phyloP scores from a whole-genome alignment of 2,113 vertebrate species.

The Heptranchias perlo region DNA sequence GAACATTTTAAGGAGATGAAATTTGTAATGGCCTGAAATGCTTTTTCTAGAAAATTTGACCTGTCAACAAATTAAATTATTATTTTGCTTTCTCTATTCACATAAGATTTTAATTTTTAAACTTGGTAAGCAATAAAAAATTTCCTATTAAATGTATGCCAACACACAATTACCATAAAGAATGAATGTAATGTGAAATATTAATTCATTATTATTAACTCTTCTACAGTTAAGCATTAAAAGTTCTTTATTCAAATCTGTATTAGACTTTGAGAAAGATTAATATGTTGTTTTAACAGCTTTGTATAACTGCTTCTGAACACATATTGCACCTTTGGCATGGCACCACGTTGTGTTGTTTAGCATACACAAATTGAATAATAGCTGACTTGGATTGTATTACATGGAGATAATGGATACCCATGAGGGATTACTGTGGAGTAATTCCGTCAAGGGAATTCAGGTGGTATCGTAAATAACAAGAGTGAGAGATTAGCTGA shows the following conservation, averaged over 20 bases:
- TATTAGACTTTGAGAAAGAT: neutral
- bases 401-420: constrained; percentile 28
- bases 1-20: neutral
- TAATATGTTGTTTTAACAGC: neutral
- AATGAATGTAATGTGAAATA: neutral
- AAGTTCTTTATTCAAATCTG: neutral
- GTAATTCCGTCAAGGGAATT: constrained; percentile 32
- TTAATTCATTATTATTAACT: neutral
- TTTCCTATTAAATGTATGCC: neutral
- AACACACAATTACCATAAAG: neutral
- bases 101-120: neutral
- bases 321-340: neutral
- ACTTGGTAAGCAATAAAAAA: neutral
- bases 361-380: constrained; percentile 11
- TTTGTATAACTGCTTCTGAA: neutral
- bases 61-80: neutral
- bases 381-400: constrained; percentile 20
- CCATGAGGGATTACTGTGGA: constrained; percentile 24
- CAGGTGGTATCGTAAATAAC: constrained; percentile 13
- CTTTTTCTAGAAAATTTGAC: neutral
- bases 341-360: constrained; percentile 4
- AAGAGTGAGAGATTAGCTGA: constrained; percentile 12
- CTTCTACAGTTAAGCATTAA: neutral
- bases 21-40: neutral
- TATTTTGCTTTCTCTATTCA: neutral